Evolutionary conservation across 2,888 invertebrate genomes (phyloP).

Genomic region (Andrena camellia): DNA sequence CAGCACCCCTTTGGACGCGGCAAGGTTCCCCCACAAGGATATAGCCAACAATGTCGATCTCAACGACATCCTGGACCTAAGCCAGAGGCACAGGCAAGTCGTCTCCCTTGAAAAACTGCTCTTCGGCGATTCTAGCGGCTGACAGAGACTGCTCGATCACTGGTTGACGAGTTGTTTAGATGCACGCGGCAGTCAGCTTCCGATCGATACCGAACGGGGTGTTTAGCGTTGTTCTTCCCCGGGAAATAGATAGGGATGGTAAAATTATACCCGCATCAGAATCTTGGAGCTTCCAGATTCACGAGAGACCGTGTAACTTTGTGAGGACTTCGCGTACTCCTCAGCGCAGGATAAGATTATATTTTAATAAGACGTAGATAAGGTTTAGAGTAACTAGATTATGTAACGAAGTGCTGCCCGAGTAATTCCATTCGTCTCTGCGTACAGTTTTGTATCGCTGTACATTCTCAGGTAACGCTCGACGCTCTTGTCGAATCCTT

Average conservation of each 20-base stretch:
- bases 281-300: conserved; percentile 39
- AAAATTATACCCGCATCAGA: neutral
- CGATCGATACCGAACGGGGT: neutral
- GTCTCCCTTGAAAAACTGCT: conserved; percentile 81
- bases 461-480: neutral
- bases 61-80: conserved; percentile 63
- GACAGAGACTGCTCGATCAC: conserved; percentile 63
- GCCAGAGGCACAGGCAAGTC: conserved; percentile 81
- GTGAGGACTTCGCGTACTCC: neutral
- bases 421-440: neutral
- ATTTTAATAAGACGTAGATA: conserved; percentile 24
- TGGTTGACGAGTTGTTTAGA: neutral
- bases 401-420: conserved; percentile 17
- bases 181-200: neutral
- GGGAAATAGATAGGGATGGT: neutral
- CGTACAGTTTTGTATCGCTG: neutral
- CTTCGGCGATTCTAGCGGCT: conserved; percentile 80
- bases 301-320: neutral
- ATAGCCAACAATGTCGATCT: conserved; percentile 31
- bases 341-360: conserved; percentile 5
- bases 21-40: conserved; percentile 64
- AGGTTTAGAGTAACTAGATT: conserved; percentile 25
- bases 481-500: neutral
- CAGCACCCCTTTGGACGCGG: conserved; percentile 73
- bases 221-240: conserved; percentile 23